These are phyloP conservation scores for Bubo blakistoni DNA, from an alignment of 2,113 vertebrate genomes.

Conservation along the genomic window DNA sequence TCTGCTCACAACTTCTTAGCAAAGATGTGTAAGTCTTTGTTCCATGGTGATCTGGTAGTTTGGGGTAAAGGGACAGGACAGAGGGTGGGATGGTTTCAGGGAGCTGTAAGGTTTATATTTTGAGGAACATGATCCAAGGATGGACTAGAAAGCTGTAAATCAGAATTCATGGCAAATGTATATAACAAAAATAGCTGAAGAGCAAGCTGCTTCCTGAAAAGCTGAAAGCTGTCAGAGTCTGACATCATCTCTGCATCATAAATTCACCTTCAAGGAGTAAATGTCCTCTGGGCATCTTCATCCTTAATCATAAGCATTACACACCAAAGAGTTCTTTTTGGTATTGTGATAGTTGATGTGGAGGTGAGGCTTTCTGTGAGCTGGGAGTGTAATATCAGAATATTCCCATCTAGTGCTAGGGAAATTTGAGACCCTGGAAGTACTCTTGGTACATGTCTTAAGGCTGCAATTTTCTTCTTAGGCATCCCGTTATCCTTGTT, in stretches of 20 bases:
- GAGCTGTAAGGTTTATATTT: background rate
- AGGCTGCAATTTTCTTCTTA: background rate
- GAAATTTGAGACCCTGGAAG: background rate
- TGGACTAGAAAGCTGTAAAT: background rate
- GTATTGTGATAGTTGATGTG: fast-evolving
- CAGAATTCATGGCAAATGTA: background rate
- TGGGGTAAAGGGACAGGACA: background rate
- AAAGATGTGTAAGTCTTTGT: background rate
- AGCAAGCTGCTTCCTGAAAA: background rate
- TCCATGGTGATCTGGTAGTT: background rate
- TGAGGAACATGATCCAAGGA: background rate
- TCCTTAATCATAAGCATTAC: background rate
- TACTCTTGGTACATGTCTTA: background rate
- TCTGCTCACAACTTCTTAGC: background rate
- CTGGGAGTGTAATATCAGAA: background rate
- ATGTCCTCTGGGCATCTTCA: background rate
- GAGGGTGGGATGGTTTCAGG: background rate
- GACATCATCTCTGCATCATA: background rate
- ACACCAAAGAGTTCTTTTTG: background rate
- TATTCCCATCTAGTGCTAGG: background rate
- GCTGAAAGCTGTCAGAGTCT: background rate
- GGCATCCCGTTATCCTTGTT: background rate
- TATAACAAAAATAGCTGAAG: background rate
- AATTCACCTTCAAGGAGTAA: background rate
- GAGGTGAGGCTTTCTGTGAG: background rate